Evolutionary conservation across 1,140 invertebrate genomes (phyloP).

Genomic region (Zaprionus capensis): DNA sequence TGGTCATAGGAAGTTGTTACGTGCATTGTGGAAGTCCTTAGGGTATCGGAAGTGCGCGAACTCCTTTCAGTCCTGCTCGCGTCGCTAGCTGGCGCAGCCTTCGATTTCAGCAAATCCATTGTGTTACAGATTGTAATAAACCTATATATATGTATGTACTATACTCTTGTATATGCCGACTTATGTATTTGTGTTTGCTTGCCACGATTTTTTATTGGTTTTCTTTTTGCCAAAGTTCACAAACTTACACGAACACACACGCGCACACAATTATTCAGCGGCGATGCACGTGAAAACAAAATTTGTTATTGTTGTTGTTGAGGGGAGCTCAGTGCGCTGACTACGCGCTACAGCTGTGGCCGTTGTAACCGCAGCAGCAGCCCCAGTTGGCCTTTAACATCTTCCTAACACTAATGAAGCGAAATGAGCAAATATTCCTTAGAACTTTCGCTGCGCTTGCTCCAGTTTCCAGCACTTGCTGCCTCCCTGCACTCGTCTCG

Average conservation of each 20-base stretch:
- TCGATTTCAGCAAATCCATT: slow-evolving; percentile 73
- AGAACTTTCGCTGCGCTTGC: slow-evolving; percentile 34
- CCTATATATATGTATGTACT: slow-evolving; percentile 18
- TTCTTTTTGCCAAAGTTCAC: slow-evolving; percentile 9
- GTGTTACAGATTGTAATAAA: slow-evolving; percentile 58
- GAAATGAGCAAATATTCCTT: slow-evolving; percentile 67
- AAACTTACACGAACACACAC: slow-evolving; percentile 24
- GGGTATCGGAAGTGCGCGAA: slow-evolving; percentile 30
- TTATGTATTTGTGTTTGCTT: slow-evolving; percentile 11
- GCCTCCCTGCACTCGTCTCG: not conserved
- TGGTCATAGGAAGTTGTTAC: slow-evolving; percentile 47
- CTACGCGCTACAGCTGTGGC: slow-evolving; percentile 26
- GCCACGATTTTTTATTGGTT: slow-evolving; percentile 5
- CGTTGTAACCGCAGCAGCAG: slow-evolving; percentile 17
- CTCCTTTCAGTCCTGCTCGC: slow-evolving; percentile 41
- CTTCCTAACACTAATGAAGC: slow-evolving; percentile 57
- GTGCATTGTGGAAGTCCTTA: slow-evolving; percentile 68
- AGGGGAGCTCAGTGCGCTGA: slow-evolving; percentile 30
- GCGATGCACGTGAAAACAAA: slow-evolving; percentile 43
- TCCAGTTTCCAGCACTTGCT: not conserved
- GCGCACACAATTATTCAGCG: slow-evolving; percentile 11
- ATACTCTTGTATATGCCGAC: slow-evolving; percentile 25
- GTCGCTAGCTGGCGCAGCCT: slow-evolving; percentile 36
- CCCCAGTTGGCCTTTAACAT: slow-evolving; percentile 50
- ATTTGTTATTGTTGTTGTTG: slow-evolving; percentile 21